A percentile compares a stretch with the other conserved stretches of the same genome.
Conservation (phyloP, 2,797 vertebrate species). For the Pygocentrus nattereri region DNA sequence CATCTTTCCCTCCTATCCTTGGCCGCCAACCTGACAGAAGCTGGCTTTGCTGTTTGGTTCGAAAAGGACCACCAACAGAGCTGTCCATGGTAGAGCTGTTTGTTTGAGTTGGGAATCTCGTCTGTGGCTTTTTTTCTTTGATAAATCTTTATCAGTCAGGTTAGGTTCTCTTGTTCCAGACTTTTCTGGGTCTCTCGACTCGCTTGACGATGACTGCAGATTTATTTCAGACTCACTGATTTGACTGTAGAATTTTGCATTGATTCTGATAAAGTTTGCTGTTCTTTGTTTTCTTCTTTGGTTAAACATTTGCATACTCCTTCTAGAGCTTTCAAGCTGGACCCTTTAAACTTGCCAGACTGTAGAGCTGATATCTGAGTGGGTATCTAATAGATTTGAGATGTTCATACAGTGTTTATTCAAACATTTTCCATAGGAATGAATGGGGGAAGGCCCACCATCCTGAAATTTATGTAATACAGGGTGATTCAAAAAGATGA, state of each 20-base stretch:
- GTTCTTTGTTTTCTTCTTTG: no score
- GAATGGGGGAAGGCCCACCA: no score
- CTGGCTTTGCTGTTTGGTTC: constrained; percentile 69
- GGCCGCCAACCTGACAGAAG: constrained; percentile 71
- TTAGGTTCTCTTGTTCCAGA: constrained; percentile 23
- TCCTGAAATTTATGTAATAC: no score
- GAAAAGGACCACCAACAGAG: constrained; percentile 78
- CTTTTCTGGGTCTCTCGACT: background rate
- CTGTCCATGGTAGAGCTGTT: constrained; percentile 72
- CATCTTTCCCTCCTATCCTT: constrained; percentile 46
- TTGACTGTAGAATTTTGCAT: background rate
- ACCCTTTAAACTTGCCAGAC: no score
- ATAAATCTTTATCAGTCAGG: constrained; percentile 29
- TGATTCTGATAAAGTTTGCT: no score
- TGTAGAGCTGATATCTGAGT: no score
- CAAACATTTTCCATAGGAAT: no score
- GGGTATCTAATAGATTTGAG: no score
- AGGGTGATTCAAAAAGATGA: no score
- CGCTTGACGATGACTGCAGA: background rate
- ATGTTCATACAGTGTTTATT: no score
- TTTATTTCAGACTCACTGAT: background rate
- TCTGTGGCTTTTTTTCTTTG: constrained; percentile 53
- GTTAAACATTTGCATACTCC: no score
- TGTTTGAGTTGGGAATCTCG: constrained; percentile 70
- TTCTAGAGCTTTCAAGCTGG: no score